Evolutionary conservation across 2,888 invertebrate species (phyloP), one percentile per base, ranked within the genome.

Genomic region (Coelogynopora nodosa): DNA sequence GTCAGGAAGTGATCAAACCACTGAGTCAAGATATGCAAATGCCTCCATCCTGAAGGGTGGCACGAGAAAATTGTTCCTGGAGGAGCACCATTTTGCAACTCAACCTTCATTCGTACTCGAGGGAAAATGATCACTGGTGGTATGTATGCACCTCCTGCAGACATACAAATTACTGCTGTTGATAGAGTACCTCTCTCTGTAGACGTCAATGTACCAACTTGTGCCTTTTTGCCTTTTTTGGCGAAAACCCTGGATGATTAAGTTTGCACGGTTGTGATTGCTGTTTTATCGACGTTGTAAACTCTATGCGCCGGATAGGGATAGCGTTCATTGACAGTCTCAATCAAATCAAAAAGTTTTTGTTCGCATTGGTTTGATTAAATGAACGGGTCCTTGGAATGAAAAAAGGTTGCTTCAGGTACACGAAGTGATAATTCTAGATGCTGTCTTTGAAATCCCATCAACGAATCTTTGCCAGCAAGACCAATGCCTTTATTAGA

Each of bases 31-130:
- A 67, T 67, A n/a, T 67, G 10, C 13, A n/a, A 67, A 13, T 67
- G 67, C 80, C 2, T 80, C 80, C 80, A 80, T 80, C 80, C 80
- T 80, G 80, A 80, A 80, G 80, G 80, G 29, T 80, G 80, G 80
- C 80, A 80, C 5, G 80, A 23, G 29, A 80, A 80, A 23, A 23
- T 27, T 26, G 80, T 80, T 23, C 80, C 80, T 27, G n/a, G 80
- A 27, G 80, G 80, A 80, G 80, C 80, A 80, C 80, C 80, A 27
- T 80, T 27, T 26, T 23, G 23, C 2, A 80, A n/a, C 28, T 80
- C 80, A 23, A 27, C 26, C n/a, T 80, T 80, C 80, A 80, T 80
- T 26, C 80, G 80, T 5, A 27, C 80, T 2, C 80, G 80, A n/a
- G 80, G 80, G 29, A 80, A 80, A 27, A 80, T 80, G 2, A 80